Evolutionary conservation across 2,888 invertebrate species (phyloP).

Genomic region (Heliconius cydno): DNA sequence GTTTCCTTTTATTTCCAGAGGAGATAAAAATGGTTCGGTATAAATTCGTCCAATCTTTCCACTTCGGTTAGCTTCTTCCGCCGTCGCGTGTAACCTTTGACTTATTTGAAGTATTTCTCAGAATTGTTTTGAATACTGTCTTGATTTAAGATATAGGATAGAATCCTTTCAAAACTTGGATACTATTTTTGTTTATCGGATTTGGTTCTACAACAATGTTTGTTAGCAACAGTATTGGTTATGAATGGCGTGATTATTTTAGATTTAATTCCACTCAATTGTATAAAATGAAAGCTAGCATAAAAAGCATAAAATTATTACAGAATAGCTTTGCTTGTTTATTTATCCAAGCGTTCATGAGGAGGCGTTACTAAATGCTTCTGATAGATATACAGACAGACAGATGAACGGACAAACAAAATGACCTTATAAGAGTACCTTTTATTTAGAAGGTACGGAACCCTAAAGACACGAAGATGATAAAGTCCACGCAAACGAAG

Average conservation of each 20-base stretch:
- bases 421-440: too few species aligned
- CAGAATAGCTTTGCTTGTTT: too few species aligned
- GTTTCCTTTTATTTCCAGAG: slow-evolving; percentile 41
- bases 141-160: slow-evolving; percentile 18
- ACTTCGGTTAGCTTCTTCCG: slow-evolving; percentile 31
- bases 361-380: too few species aligned
- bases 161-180: neutral
- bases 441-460: too few species aligned
- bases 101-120: slow-evolving; percentile 20
- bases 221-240: neutral
- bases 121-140: slow-evolving; percentile 24
- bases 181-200: neutral
- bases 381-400: too few species aligned
- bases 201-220: neutral
- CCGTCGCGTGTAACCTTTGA: slow-evolving; percentile 19
- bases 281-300: too few species aligned
- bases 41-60: slow-evolving; percentile 40
- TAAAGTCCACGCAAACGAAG: too few species aligned
- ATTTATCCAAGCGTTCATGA: too few species aligned
- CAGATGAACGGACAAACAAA: too few species aligned
- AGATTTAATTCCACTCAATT: neutral
- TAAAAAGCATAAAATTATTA: too few species aligned
- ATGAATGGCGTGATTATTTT: neutral
- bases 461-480: too few species aligned
- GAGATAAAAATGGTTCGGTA: slow-evolving; percentile 38